Percentiles rank a stretch among this genome's conserved stretches.
phyloP scores from a whole-genome alignment of 1,140 invertebrate genomes.

The Battus philenor region DNA sequence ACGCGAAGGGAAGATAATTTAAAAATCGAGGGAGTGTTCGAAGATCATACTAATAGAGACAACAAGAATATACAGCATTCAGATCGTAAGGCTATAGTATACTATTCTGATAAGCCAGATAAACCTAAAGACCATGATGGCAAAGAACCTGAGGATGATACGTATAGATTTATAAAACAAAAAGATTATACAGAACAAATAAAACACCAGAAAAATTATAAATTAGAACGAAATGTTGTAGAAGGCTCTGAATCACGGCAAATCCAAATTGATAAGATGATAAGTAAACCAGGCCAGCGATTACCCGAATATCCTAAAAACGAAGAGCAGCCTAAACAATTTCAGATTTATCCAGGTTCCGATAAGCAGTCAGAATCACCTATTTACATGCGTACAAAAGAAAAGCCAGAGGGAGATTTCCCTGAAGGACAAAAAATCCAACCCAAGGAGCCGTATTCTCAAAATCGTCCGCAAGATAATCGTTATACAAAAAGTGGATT shows the following conservation, averaged over 20 bases:
- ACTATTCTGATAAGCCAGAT: slow-evolving; percentile 37
- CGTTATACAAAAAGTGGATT: slow-evolving; percentile 77
- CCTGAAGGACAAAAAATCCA: slow-evolving; percentile 56
- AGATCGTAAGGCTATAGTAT: slow-evolving; percentile 58
- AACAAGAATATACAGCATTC: slow-evolving; percentile 72
- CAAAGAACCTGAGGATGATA: background rate
- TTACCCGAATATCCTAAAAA: slow-evolving; percentile 49
- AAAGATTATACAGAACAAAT: background rate
- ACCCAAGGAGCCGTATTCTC: slow-evolving; percentile 36
- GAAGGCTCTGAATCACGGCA: no score
- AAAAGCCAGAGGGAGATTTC: slow-evolving; percentile 78
- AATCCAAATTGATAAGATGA: no score
- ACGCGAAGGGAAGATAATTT: slow-evolving; percentile 80
- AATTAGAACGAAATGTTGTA: no score
- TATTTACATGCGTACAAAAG: slow-evolving; percentile 31
- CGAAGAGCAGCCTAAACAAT: slow-evolving; percentile 74
- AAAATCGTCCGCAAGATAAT: slow-evolving; percentile 74
- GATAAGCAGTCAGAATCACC: slow-evolving; percentile 44
- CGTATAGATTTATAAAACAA: background rate
- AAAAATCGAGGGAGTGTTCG: slow-evolving; percentile 82
- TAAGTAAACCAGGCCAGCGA: no score
- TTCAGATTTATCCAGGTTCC: no score
- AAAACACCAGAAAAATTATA: no score
- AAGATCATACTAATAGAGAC: slow-evolving; percentile 69
- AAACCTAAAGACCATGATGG: slow-evolving; percentile 17